These are phyloP conservation scores for Cyanoramphus novaezelandiae DNA, from an alignment of 2,113 vertebrate species.

Conservation along the genomic window DNA sequence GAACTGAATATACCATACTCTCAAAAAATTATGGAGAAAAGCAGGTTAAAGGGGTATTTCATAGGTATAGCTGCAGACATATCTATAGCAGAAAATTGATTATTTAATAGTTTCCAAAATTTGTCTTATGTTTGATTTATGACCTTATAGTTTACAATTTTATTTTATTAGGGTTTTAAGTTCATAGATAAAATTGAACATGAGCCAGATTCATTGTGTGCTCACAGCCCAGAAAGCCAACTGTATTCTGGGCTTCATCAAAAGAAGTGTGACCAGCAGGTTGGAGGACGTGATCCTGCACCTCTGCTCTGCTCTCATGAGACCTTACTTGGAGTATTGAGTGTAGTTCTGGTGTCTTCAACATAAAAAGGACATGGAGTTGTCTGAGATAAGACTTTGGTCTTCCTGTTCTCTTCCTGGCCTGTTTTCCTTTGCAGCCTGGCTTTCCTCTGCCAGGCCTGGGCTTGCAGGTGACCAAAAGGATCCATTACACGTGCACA, in stretches of 20 bases:
- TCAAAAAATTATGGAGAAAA: not conserved
- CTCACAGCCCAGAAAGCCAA: not conserved
- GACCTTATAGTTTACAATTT: not conserved
- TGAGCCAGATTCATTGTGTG: not conserved
- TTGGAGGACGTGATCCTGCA: not conserved
- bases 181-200: not conserved
- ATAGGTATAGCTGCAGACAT: not conserved
- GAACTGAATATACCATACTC: conserved; percentile 11
- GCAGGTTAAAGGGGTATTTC: not conserved
- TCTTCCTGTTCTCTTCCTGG: not conserved
- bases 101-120: not conserved
- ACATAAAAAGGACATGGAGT: not conserved
- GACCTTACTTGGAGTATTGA: not conserved
- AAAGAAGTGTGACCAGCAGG: not conserved
- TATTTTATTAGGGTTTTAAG: not conserved
- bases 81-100: not conserved
- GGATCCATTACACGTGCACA: rapidly evolving
- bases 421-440: not conserved
- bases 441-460: not conserved
- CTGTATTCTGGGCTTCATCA: not conserved
- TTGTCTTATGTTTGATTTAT: conserved; percentile 12
- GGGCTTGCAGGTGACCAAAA: rapidly evolving
- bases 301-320: not conserved
- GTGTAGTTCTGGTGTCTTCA: not conserved
- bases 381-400: not conserved